phyloP scores from a whole-genome alignment of 2,113 vertebrate genomes.

The Gopherus flavomarginatus region DNA sequence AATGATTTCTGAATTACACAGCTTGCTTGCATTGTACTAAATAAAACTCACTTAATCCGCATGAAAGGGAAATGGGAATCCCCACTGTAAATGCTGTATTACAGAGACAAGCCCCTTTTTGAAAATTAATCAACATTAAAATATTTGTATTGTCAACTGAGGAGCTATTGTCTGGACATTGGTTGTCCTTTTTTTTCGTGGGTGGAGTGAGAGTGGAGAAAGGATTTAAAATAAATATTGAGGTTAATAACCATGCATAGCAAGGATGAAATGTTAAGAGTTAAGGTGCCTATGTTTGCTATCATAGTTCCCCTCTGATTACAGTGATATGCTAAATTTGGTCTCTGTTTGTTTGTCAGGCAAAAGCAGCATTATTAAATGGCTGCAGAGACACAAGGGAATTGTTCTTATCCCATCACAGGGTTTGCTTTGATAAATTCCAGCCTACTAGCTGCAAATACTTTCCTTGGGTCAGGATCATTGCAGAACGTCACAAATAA shows the following conservation, averaged over 20 bases:
- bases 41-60: slow-evolving; percentile 44
- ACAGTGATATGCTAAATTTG: neutral
- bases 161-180: slow-evolving; percentile 42
- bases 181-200: slow-evolving; percentile 2
- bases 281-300: slow-evolving; percentile 9
- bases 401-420: neutral
- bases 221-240: slow-evolving; percentile 51
- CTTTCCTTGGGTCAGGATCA: neutral
- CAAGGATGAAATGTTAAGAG: slow-evolving; percentile 13
- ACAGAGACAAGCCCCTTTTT: slow-evolving; percentile 60
- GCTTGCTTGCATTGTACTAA: slow-evolving; percentile 43
- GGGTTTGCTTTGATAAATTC: slow-evolving; percentile 4
- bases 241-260: slow-evolving; percentile 18
- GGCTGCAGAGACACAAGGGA: neutral
- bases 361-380: slow-evolving; percentile 14
- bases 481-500: neutral
- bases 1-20: slow-evolving; percentile 12
- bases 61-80: slow-evolving; percentile 43
- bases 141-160: slow-evolving; percentile 64
- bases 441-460: neutral
- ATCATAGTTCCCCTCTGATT: neutral
- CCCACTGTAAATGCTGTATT: slow-evolving; percentile 42
- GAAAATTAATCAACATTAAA: slow-evolving; percentile 73
- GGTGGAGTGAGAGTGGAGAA: neutral
- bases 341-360: neutral